Evolutionary conservation across 1,140 invertebrate genomes (phyloP).

Genomic region (Mizuhopecten yessoensis): DNA sequence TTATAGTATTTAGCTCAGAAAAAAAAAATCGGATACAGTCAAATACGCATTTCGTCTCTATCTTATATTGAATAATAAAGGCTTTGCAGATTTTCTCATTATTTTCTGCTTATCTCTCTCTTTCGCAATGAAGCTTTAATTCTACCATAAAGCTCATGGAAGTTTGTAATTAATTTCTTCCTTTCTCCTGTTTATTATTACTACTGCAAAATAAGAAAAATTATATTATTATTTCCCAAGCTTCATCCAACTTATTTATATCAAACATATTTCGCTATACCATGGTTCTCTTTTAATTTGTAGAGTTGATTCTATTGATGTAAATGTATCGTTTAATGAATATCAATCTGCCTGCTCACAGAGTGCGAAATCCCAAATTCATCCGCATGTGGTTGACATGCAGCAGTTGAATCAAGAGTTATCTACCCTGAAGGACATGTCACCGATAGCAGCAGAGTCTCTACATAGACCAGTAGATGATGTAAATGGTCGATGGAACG

Average conservation of each 20-base stretch:
- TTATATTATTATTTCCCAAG: too few species aligned
- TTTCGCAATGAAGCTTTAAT: not conserved
- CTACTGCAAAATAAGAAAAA: too few species aligned
- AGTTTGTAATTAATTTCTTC: not conserved
- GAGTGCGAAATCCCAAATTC: slow-evolving; percentile 80
- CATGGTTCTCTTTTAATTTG: too few species aligned
- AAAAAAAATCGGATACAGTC: too few species aligned
- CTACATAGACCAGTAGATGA: slow-evolving; percentile 87
- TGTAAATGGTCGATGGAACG: slow-evolving; percentile 96
- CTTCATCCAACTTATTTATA: too few species aligned
- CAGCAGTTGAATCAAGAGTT: slow-evolving; percentile 81
- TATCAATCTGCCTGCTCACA: slow-evolving; percentile 60
- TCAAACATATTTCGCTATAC: too few species aligned
- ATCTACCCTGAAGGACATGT: slow-evolving; percentile 85
- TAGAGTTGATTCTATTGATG: too few species aligned
- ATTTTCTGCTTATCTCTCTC: not conserved
- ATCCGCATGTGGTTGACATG: slow-evolving; percentile 78
- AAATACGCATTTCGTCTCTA: too few species aligned
- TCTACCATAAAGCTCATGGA: not conserved
- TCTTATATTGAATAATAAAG: not conserved
- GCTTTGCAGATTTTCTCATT: not conserved
- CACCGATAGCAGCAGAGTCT: slow-evolving; percentile 94
- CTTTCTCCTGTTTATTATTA: too few species aligned
- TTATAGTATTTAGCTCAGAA: not conserved
- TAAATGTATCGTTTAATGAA: too few species aligned